These are phyloP conservation scores for Eupithecia inturbata DNA, from an alignment of 2,888 invertebrate species.

Conservation along the genomic window DNA sequence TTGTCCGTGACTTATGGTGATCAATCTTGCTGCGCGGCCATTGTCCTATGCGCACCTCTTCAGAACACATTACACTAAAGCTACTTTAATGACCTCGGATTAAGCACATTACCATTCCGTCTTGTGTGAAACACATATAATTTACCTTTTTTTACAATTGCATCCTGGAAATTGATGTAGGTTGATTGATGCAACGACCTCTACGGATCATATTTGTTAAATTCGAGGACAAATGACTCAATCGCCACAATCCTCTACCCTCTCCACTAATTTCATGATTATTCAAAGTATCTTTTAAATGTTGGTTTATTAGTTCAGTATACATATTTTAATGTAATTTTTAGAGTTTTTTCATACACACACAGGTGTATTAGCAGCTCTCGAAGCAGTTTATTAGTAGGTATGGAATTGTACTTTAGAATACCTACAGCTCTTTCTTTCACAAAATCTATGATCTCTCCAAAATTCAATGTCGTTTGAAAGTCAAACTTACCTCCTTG, in stretches of 20 bases:
- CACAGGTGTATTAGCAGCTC: background rate
- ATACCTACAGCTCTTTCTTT: background rate
- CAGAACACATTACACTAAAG: conserved; percentile 57
- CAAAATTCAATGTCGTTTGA: no score
- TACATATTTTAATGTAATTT: no score
- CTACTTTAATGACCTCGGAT: conserved; percentile 58
- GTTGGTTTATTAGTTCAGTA: background rate
- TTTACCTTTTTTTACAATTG: conserved; percentile 24
- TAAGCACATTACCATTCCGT: conserved; percentile 60
- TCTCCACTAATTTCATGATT: background rate
- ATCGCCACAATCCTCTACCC: background rate
- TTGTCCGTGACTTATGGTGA: conserved; percentile 67
- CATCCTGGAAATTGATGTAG: conserved; percentile 29
- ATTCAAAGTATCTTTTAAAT: background rate
- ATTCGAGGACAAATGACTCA: background rate
- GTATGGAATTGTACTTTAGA: background rate
- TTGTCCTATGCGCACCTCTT: conserved; percentile 72
- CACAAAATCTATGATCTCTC: background rate
- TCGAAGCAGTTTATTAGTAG: background rate
- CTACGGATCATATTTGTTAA: background rate
- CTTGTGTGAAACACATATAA: conserved; percentile 43
- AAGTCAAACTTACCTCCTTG: conserved; percentile 88
- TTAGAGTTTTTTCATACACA: background rate
- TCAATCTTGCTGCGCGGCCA: conserved; percentile 70
- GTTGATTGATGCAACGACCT: background rate